Conservation (phyloP, 2,797 vertebrate genomes). For the Thunnus albacares region DNA sequence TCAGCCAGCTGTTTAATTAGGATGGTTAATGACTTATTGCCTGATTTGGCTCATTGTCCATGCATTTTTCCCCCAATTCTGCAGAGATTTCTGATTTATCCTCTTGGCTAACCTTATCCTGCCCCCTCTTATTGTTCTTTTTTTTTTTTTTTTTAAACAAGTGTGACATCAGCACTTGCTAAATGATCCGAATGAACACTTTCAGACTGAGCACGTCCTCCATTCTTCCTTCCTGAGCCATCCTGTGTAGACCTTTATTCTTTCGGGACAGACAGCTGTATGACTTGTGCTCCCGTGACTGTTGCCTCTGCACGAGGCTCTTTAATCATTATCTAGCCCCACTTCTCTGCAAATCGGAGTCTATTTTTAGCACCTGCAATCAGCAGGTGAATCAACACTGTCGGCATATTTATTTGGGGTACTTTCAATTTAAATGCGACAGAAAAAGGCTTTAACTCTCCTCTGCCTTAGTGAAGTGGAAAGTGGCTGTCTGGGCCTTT, state of each 20-base stretch:
- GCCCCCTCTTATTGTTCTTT: slow-evolving; percentile 19
- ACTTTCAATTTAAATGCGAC: slow-evolving; percentile 39
- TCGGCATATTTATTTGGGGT: slow-evolving; percentile 63
- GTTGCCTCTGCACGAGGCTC: slow-evolving; percentile 64
- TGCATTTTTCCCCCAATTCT: slow-evolving; percentile 7
- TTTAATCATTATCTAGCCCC: slow-evolving; percentile 61
- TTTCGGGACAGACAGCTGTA: slow-evolving; percentile 23
- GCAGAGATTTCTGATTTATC: slow-evolving; percentile 21
- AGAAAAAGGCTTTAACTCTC: slow-evolving; percentile 47
- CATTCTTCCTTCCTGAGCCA: slow-evolving; percentile 10
- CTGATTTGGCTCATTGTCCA: slow-evolving; percentile 5
- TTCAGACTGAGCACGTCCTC: not conserved
- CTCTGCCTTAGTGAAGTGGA: slow-evolving; percentile 26
- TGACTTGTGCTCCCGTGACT: slow-evolving; percentile 34
- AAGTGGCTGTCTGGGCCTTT: slow-evolving; percentile 26
- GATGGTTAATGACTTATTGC: slow-evolving; percentile 32
- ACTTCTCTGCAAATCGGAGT: slow-evolving; percentile 56
- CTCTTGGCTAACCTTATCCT: slow-evolving; percentile 1
- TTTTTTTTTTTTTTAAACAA: slow-evolving; percentile 3
- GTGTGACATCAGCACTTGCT: slow-evolving; percentile 5
- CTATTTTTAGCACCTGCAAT: slow-evolving; percentile 72
- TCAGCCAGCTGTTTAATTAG: slow-evolving; percentile 54
- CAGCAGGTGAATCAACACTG: slow-evolving; percentile 61
- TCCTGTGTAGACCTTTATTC: slow-evolving; percentile 35
- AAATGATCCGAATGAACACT: slow-evolving; percentile 11